These are phyloP conservation scores for Sturnira hondurensis DNA, from an alignment of 2,113 vertebrate genomes.

Conservation along the genomic window DNA sequence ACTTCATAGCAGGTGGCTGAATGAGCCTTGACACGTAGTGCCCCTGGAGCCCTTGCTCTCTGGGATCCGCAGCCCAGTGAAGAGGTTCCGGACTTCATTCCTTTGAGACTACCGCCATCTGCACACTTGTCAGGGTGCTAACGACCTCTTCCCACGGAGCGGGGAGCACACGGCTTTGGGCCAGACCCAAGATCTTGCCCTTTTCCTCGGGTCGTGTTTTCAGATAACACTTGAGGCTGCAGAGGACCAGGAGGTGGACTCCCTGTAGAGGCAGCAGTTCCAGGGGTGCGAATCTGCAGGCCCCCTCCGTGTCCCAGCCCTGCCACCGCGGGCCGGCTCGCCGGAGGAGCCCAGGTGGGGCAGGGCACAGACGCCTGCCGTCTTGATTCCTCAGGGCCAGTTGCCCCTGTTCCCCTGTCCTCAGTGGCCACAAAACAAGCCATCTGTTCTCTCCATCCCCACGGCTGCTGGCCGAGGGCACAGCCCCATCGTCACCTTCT, in stretches of 20 bases:
- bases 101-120: background rate
- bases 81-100: background rate
- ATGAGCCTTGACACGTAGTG: background rate
- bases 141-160: background rate
- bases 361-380: background rate
- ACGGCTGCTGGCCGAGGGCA: background rate
- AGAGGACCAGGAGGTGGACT: background rate
- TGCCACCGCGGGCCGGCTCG: fast-evolving
- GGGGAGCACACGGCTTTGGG: background rate
- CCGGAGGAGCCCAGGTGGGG: background rate
- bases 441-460: background rate
- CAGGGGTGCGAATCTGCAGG: background rate
- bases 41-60: background rate
- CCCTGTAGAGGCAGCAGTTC: background rate
- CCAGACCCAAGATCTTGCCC: background rate
- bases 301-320: fast-evolving
- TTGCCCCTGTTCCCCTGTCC: too few relatives aligned
- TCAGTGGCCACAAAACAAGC: background rate
- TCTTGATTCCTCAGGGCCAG: too few relatives aligned
- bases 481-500: fast-evolving
- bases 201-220: background rate
- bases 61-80: background rate
- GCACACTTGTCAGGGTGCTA: background rate
- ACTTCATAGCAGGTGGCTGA: background rate
- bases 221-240: background rate